Evolutionary conservation across 2,113 vertebrate species (phyloP), one percentile per base, ranked within the genome.

Genomic region (Sterrhoptilus dennistouni): DNA sequence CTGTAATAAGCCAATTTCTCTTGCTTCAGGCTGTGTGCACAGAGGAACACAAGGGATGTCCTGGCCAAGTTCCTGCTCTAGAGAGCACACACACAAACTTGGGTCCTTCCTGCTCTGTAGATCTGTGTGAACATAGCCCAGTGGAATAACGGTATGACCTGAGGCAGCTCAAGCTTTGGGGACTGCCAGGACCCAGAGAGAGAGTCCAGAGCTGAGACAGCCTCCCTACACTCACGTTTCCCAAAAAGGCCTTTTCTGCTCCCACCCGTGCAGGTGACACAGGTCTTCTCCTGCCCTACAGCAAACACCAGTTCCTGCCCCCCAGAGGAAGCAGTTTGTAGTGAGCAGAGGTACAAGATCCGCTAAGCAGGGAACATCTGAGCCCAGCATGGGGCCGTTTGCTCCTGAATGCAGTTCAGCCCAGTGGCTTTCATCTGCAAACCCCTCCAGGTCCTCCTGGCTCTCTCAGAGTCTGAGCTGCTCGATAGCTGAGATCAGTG

Each of bases 381-480:
- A 92, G 91, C 95, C 90, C 95, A 89, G 91, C 53, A 8, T 28
- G 81, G 81, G 61, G 87, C 89, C 16, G 1, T 35, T 91, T 61
- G 53, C 88, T 85, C 49, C 79, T 14, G 75, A 94, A 54, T 23
- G 70, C 61, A 27, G 8, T 76, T 89, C 93, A 87, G 3, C 45
- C 74, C 87, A 3, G 65, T 57, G 81, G 65, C 93, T 96, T 96
- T 94, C 87, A 97, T 93, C 77, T 96, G 54, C 84, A 89, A 89
- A 94, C 75, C 64, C 77, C 70, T 83, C 61, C 89, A 95, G 65
- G 87, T 96, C 83, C 78, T 91, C 74, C 25, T 77, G 94, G 83
- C 91, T 52, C 42, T 50, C 76, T 75, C 42, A 40, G 74, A 93
- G 78, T 23, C 69, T 60, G 86, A 63, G 89, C 77, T 79, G 44